phyloP scores from a whole-genome alignment of 2,113 vertebrate genomes.

The Nothocercus nigrocapillus region DNA sequence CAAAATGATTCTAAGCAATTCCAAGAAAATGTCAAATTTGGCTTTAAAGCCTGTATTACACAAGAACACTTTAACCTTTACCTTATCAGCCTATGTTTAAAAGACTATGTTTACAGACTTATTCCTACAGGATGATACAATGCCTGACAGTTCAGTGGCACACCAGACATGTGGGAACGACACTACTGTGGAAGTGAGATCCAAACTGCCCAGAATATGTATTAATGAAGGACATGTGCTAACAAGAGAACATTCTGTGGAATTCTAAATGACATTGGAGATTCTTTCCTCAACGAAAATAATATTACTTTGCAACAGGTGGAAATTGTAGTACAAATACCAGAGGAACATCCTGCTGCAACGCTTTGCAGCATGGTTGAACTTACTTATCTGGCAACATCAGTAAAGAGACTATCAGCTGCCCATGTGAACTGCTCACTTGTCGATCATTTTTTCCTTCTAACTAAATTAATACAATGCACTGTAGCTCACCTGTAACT shows the following conservation, averaged over 20 bases:
- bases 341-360: not conserved
- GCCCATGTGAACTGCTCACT: not conserved
- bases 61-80: not conserved
- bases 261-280: not conserved
- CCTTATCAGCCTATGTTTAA: not conserved
- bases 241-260: not conserved
- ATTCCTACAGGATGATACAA: not conserved
- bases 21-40: not conserved
- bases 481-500: conserved; percentile 86
- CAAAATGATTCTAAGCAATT: not conserved
- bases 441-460: not conserved
- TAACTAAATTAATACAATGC: not conserved
- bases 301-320: not conserved
- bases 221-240: not conserved
- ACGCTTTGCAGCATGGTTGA: not conserved
- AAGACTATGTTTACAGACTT: not conserved
- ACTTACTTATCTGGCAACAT: not conserved
- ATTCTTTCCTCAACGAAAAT: not conserved
- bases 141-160: not conserved
- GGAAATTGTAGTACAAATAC: not conserved
- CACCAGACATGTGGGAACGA: not conserved
- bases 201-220: not conserved
- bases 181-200: not conserved
- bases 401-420: not conserved
- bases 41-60: not conserved